Evolutionary conservation across 2,888 invertebrate genomes (phyloP).

Genomic region (Platerodrilus igneus): DNA sequence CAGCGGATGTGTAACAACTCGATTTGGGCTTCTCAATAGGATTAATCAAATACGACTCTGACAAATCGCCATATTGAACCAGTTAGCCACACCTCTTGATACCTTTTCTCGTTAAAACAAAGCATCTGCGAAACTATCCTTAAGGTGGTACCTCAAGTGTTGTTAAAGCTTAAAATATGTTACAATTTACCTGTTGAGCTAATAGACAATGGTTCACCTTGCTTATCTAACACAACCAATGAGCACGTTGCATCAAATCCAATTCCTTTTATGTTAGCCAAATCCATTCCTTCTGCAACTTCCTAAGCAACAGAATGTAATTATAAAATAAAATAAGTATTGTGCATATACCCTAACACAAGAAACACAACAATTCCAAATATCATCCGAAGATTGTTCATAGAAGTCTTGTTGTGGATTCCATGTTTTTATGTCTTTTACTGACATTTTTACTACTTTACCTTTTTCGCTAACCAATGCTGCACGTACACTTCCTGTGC

Average conservation of each 20-base stretch:
- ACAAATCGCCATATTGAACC: no score
- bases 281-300: conserved; percentile 53
- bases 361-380: conserved; percentile 72
- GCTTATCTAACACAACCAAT: conserved; percentile 70
- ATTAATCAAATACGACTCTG: no score
- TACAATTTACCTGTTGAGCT: conserved; percentile 56
- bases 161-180: background rate
- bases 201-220: conserved; percentile 66
- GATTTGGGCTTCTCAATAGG: no score
- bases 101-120: no score
- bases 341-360: conserved; percentile 77
- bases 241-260: conserved; percentile 97
- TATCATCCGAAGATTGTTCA: conserved; percentile 87
- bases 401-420: conserved; percentile 72
- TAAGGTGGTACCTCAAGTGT: no score
- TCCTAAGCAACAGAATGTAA: conserved; percentile 57
- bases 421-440: conserved; percentile 68
- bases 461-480: conserved; percentile 71
- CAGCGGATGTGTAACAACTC: no score
- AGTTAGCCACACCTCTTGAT: no score
- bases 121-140: no score
- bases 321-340: background rate
- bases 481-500: conserved; percentile 85
- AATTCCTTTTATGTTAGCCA: conserved; percentile 68
- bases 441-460: conserved; percentile 59